phyloP scores from a whole-genome alignment of 1,140 invertebrate species.

The Formica exsecta region DNA sequence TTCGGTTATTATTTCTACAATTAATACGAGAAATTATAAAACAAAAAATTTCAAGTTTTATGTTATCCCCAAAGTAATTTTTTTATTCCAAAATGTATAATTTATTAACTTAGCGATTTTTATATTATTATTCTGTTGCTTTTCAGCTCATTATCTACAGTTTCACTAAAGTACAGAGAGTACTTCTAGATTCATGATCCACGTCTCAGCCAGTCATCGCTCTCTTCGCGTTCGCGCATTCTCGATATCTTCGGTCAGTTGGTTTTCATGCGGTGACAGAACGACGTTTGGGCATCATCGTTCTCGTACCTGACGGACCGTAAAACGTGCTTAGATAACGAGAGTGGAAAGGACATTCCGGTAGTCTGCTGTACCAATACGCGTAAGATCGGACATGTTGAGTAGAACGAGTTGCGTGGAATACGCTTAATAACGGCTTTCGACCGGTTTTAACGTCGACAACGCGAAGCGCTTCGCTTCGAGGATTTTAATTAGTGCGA shows the following conservation, averaged over 20 bases:
- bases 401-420: conserved; percentile 29
- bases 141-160: conserved; percentile 1
- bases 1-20: background rate
- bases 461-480: conserved; percentile 24
- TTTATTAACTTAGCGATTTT: background rate
- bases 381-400: conserved; percentile 33
- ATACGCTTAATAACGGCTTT: conserved; percentile 49
- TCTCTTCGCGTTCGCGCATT: conserved; percentile 13
- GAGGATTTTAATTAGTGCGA: conserved; percentile 52
- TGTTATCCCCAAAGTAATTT: background rate
- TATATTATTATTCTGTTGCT: background rate
- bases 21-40: conserved; percentile 31
- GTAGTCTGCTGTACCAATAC: conserved; percentile 49
- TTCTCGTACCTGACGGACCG: conserved; percentile 70
- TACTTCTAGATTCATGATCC: conserved; percentile 31
- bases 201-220: conserved; percentile 39
- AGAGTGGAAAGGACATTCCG: conserved; percentile 76
- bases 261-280: conserved; percentile 66
- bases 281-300: conserved; percentile 60
- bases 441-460: conserved; percentile 26
- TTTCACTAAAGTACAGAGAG: background rate
- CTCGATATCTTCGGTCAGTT: conserved; percentile 61
- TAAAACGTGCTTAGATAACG: conserved; percentile 77
- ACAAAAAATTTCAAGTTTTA: background rate
- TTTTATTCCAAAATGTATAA: background rate